A percentile compares a stretch with the other conserved stretches of the same genome.
These are phyloP conservation scores for Bombycilla garrulus DNA, from an alignment of 2,113 vertebrate genomes.

Conservation along the genomic window DNA sequence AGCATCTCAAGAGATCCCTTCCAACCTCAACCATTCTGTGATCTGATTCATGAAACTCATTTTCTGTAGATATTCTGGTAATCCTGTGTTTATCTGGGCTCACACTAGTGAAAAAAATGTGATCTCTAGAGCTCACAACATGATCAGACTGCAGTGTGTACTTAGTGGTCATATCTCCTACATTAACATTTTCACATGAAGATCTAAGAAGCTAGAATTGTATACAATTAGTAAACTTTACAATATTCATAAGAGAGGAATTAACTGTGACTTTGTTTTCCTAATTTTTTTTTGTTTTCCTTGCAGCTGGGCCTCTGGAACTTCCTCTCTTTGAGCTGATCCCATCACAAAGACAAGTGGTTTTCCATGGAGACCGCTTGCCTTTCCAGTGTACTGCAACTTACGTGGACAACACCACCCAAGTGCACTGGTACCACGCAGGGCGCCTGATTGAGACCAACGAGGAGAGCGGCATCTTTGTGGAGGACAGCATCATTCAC, in stretches of 20 bases:
- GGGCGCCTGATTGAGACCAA: conserved; percentile 72
- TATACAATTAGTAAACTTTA: neutral
- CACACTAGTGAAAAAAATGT: neutral
- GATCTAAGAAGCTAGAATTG: neutral
- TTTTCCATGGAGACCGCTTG: conserved; percentile 87
- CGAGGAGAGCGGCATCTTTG: conserved; percentile 80
- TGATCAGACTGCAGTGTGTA: neutral
- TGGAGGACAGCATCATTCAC: conserved; percentile 87
- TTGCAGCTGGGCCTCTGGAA: conserved; percentile 83
- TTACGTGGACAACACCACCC: conserved; percentile 75
- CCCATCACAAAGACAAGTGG: conserved; percentile 87
- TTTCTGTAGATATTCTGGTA: neutral
- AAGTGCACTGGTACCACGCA: conserved; percentile 82
- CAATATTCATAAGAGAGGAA: neutral
- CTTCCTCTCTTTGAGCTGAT: conserved; percentile 90
- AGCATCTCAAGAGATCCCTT: neutral
- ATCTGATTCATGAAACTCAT: neutral
- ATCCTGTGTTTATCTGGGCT: neutral
- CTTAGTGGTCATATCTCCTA: neutral
- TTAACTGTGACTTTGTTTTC: neutral
- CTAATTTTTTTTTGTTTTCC: neutral
- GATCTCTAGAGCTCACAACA: neutral
- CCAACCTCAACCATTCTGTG: neutral
- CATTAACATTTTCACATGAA: neutral
- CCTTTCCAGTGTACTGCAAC: conserved; percentile 89